A percentile compares a stretch with the other conserved stretches of the same genome.
These are phyloP conservation scores for Oreohelix idahoensis DNA, from an alignment of 1,140 invertebrate genomes.

Conservation along the genomic window DNA sequence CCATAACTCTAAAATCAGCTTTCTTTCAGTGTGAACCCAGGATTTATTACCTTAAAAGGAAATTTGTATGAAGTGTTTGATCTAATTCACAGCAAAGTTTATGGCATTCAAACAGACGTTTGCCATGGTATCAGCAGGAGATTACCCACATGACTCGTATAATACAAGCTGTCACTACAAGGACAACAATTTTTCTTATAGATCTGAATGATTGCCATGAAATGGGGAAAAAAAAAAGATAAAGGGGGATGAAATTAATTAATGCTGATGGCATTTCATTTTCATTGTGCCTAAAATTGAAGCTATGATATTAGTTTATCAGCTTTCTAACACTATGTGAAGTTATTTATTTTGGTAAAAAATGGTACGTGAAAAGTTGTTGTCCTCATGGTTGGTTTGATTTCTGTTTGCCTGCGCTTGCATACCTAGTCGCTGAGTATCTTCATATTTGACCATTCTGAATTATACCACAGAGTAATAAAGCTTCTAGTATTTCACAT, in stretches of 20 bases:
- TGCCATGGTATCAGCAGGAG: background rate
- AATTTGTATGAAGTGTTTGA: background rate
- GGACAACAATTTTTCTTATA: constrained; percentile 1
- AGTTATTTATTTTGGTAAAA: no score
- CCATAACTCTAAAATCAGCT: background rate
- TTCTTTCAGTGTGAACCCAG: background rate
- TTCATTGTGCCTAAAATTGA: no score
- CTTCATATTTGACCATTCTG: no score
- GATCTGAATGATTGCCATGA: no score
- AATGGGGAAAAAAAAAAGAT: no score
- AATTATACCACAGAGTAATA: no score
- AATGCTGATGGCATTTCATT: no score
- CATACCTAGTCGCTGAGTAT: background rate
- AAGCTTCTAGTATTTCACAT: no score
- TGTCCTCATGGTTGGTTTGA: background rate
- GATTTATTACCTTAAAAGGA: background rate
- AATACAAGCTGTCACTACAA: background rate
- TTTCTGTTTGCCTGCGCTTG: background rate
- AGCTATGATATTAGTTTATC: no score
- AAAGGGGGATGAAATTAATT: no score
- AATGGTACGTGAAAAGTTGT: background rate
- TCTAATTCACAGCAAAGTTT: background rate
- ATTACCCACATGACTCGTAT: background rate
- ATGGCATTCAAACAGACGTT: background rate
- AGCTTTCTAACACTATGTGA: no score